Base-by-base conservation (phyloP, 1,140 invertebrate species). In the Pseudachorutes palmiensis region DNA sequence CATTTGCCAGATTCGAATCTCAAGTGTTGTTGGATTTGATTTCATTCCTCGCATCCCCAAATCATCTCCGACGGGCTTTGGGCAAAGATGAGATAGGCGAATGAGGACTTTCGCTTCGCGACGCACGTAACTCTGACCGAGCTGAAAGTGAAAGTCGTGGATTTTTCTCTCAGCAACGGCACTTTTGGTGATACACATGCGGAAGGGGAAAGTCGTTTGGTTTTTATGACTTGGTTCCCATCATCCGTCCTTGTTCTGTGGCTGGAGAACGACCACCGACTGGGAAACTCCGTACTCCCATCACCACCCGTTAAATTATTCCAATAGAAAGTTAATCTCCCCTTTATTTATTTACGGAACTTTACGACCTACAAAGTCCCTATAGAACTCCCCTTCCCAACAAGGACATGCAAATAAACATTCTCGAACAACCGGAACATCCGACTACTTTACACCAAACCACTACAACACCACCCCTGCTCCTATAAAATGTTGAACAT, bases 321-420 rank as follows among this genome's bases (percentile, higher is more conserved):
- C 51, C 51, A 55, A 55, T 55, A 55, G 51, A 55, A 55, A 55
- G 51, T 55, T 55, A 55, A 55, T 55, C 51, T 55, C 51, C 24
- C 24, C 51, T 55, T 55, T 55, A 55, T 55, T 55, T 55, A 55
- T 55, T 55, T 55, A 55, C 24, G 51, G 24, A 55, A 55, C 51
- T 55, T 55, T 55, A 55, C 51, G 51, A 55, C 51, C 51, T 24
- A 14, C 51, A 14, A 9, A 24, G 5, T 24, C 24, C 24, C 51
- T 22, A n/a, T 55, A 12, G 12, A 5, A 16, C 51, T 55, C 9
- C 12, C 24, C 51, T 24, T 26, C 24, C 9, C 12, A 9, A 55
- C n/a, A n/a, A n/a, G n/a, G n/a, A 16, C 12, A 55, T 55, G 51
- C 51, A 55, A 55, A 55, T 55, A 55, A 55, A 55, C 51, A 55